Percentiles rank a stretch among this genome's conserved stretches.
Evolutionary conservation across 2,113 vertebrate species (phyloP).

Genomic region (Diglossa brunneiventris): DNA sequence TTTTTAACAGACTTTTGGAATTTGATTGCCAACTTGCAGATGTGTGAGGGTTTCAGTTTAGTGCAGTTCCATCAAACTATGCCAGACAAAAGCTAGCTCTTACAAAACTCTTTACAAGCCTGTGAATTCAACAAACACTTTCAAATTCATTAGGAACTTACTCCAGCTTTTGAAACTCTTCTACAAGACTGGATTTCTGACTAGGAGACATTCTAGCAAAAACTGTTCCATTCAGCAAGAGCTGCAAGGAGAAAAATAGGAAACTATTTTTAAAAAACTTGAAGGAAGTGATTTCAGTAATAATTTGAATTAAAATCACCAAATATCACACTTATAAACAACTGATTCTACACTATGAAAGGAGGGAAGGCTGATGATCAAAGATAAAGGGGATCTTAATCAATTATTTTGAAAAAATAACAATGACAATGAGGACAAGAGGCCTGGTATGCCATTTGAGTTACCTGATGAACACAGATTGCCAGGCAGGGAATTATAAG

Average conservation of each 20-base stretch:
- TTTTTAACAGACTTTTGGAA: background rate
- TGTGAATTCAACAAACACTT: background rate
- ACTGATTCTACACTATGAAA: background rate
- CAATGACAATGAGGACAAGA: background rate
- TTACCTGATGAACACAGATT: background rate
- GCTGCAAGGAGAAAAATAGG: slow-evolving; percentile 42
- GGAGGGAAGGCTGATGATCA: background rate
- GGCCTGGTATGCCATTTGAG: background rate
- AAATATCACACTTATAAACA: background rate
- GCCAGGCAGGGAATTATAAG: background rate
- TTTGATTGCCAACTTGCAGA: background rate
- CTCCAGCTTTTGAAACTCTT: slow-evolving; percentile 83
- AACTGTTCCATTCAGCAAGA: slow-evolving; percentile 77
- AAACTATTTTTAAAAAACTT: background rate
- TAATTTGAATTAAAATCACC: background rate
- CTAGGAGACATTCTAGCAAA: slow-evolving; percentile 83
- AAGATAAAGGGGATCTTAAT: background rate
- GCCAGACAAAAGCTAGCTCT: background rate
- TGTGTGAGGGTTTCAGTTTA: background rate
- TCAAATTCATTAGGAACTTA: slow-evolving; percentile 60
- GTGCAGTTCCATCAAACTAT: background rate
- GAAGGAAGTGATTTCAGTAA: background rate
- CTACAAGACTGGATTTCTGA: slow-evolving; percentile 78
- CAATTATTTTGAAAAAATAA: background rate
- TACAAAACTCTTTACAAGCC: background rate